Evolutionary conservation across 2,113 vertebrate genomes (phyloP).

Genomic region (western clawed frog (Xenopus tropicalis)): DNA sequence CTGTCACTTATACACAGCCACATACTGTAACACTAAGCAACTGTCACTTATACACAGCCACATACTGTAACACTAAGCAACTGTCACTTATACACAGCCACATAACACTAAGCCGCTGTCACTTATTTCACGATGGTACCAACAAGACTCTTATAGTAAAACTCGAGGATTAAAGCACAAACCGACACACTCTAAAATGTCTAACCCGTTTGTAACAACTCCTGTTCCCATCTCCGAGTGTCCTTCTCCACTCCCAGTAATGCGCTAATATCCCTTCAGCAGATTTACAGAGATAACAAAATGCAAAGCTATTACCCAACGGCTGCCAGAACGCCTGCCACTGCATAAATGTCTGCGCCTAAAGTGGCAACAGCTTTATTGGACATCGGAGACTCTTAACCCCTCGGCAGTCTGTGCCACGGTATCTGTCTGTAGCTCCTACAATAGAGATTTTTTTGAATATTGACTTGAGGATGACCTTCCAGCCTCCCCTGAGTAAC

Average conservation of each 20-base stretch:
- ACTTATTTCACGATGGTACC: no score
- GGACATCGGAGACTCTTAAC: slow-evolving; percentile 22
- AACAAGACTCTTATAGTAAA: no score
- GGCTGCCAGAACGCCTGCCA: not conserved
- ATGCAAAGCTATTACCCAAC: not conserved
- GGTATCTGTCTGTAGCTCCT: slow-evolving; percentile 12
- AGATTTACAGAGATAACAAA: not conserved
- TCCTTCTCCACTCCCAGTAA: not conserved
- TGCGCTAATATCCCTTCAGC: not conserved
- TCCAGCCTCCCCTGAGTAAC: slow-evolving; percentile 23
- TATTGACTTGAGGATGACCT: slow-evolving; percentile 39
- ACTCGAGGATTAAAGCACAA: no score
- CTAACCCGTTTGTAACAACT: not conserved
- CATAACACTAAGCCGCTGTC: no score
- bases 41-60: no score
- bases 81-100: no score
- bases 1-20: no score
- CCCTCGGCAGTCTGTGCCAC: slow-evolving; percentile 2
- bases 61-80: no score
- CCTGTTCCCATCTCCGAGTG: not conserved
- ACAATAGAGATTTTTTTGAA: slow-evolving; percentile 18
- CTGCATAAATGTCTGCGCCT: not conserved
- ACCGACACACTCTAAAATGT: no score
- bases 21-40: no score
- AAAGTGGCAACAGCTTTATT: slow-evolving; percentile 12